Base-by-base conservation (phyloP, 2,113 vertebrate genomes). In the Anser brachyrhynchus region DNA sequence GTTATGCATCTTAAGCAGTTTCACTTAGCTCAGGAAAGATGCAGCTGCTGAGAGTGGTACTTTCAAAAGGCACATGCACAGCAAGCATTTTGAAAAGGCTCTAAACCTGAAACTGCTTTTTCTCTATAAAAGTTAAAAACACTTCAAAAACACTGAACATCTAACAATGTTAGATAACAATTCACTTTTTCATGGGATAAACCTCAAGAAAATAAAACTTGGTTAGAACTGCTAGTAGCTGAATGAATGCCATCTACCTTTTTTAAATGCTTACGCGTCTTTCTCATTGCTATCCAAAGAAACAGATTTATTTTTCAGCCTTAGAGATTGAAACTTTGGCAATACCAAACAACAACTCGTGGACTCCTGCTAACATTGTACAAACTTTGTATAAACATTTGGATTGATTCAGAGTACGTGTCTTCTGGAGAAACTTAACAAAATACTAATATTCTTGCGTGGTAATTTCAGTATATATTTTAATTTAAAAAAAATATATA, bases 241-340 rank as follows among this genome's bases (percentile, higher is more conserved):
- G 59, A 94, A 78, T 89, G 57, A 94, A 80, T 81, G 70, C 44
- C 41, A 49, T 41, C 82, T 61, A 91, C 44, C 52, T 86, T 92
- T 93, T 58, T 54, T 8, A 90, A 97, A 90, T 55, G 72, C 76
- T 94, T 81, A 80, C 61, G 83, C 74, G 49, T 79, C 73, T 75
- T 64, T 69, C 90, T 96, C 90, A 82, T 89, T 93, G 91, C 83
- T 96, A 96, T 96, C 96, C 88, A 95, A 75, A 97, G 92, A 95
- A 96, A 86, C 46, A 96, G 92, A 96, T 90, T 94, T 94, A 72
- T 92, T 97, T 97, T 94, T 96, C 93, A 96, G 82, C 65, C 88
- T 95, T 75, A n/a, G 66, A 98, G 95, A 93, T 33, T 94, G 96
- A 92, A 96, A 95, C 95, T 95, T 93, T 80, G 91, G 92, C 75